Evolutionary conservation across 2,888 invertebrate genomes (phyloP), one percentile per base, ranked within the genome.

Genomic region (Molanna angustata): DNA sequence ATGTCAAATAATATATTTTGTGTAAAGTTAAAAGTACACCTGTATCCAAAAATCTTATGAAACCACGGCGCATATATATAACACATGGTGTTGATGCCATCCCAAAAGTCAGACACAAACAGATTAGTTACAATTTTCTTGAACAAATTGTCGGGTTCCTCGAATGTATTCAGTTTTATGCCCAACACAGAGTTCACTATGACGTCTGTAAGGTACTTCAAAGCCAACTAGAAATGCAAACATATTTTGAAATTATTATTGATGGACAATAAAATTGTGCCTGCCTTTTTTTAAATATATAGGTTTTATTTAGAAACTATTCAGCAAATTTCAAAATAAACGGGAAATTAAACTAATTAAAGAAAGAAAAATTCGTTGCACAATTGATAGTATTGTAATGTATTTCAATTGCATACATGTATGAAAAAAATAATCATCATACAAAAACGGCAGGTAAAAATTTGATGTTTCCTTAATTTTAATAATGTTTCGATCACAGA

Each of bases 171-270:
- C 4, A 42, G 27, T 31, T 58, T 39, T 2, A 58, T 31, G 21
- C 55, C 58, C 18, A 58, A 42, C 4, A 58, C 42, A 2, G 47
- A 43, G 6, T 42, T 32, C 9, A 58, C 53, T n/a, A 53, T 51
- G 1, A 40, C 32, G 16, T 58, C 58, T 20, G 47, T 53, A 2
- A 58, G 44, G 41, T 52, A 58, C 7, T 48, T 52, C 14, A 49
- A 7, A 32, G 39, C 43, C 16, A 56, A 20, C 58, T 58, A 45
- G 17, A 54, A 58, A 13, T 33, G 11, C 11, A 11, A 27, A 27
- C 6, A 27, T 27, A 7, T 6, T 27, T 7, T 7, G 27, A 27
- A 27, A 27, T 27, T 7, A 7, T 7, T 7, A 6, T 11, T 7
- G 11, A 7, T 27, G 6, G 27, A 27, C 27, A 6, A 6, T 11